Percentiles rank a stretch among this genome's conserved stretches.
Conservation (phyloP, 2,113 vertebrate genomes). For the Salvator merianae region DNA sequence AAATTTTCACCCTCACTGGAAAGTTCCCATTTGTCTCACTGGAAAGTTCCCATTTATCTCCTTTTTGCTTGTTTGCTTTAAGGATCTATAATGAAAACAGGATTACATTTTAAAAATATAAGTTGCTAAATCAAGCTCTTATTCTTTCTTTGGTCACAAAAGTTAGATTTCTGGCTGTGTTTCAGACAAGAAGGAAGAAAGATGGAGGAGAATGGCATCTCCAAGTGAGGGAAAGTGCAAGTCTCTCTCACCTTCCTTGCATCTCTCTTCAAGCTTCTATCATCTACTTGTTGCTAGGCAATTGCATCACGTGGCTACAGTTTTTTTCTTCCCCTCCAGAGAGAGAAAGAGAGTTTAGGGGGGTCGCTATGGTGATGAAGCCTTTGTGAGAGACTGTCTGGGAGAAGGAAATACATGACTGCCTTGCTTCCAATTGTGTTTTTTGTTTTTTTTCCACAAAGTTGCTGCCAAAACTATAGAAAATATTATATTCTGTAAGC, state of each 20-base stretch:
- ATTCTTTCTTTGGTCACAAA: not conserved
- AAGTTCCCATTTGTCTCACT: too few relatives aligned
- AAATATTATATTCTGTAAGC: not conserved
- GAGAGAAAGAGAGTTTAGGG: not conserved
- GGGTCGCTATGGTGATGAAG: not conserved
- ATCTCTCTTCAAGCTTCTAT: not conserved
- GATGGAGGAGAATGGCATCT: not conserved
- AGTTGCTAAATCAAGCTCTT: not conserved
- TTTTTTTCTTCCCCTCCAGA: not conserved
- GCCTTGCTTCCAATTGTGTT: not conserved
- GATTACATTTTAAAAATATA: too few relatives aligned
- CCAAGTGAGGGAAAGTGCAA: not conserved
- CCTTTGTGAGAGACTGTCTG: not conserved
- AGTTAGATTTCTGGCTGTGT: not conserved
- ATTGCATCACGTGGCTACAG: not conserved
- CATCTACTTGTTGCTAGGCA: constrained; percentile 17
- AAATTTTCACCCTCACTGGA: too few relatives aligned
- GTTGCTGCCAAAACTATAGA: not conserved
- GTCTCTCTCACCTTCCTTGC: not conserved
- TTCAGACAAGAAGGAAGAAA: not conserved
- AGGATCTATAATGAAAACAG: too few relatives aligned
- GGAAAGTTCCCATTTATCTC: too few relatives aligned
- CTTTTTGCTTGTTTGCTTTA: too few relatives aligned
- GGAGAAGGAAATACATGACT: not conserved
- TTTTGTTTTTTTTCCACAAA: not conserved